These are phyloP conservation scores for Trichogramma pretiosum DNA, from an alignment of 1,140 invertebrate species.

Conservation along the genomic window DNA sequence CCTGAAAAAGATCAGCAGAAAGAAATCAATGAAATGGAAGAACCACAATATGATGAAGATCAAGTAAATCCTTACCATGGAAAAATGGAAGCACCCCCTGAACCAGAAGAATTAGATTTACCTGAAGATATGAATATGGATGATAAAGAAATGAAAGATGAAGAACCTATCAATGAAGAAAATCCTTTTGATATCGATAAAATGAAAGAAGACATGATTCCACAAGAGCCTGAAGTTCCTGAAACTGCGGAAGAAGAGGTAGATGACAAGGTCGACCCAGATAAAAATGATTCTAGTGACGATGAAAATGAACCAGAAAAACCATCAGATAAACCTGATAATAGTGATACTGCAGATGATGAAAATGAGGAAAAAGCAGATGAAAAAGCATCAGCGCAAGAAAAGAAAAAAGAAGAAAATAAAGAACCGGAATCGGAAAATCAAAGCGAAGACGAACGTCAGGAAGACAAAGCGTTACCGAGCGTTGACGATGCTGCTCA, in stretches of 20 bases:
- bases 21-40: slow-evolving; percentile 70
- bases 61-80: slow-evolving; percentile 81
- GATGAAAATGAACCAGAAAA: slow-evolving; percentile 33
- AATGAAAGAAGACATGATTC: slow-evolving; percentile 50
- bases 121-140: slow-evolving; percentile 80
- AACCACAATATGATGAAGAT: slow-evolving; percentile 70
- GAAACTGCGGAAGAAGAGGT: slow-evolving; percentile 26
- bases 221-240: slow-evolving; percentile 5
- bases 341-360: slow-evolving; percentile 21
- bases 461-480: slow-evolving; percentile 38
- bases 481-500: slow-evolving; percentile 30
- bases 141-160: slow-evolving; percentile 52
- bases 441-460: slow-evolving; percentile 32
- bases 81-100: slow-evolving; percentile 61
- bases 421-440: too few relatives aligned
- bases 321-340: slow-evolving; percentile 31
- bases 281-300: slow-evolving; percentile 29
- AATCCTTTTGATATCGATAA: slow-evolving; percentile 78
- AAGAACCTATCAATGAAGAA: slow-evolving; percentile 50
- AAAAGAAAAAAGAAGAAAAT: slow-evolving; percentile 2
- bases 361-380: slow-evolving; percentile 25
- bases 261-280: too few relatives aligned
- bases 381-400: not conserved
- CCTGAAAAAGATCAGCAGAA: slow-evolving; percentile 50
- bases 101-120: slow-evolving; percentile 76